Evolutionary conservation across 2,113 vertebrate species (phyloP).

Genomic region (Myotis brandtii): DNA sequence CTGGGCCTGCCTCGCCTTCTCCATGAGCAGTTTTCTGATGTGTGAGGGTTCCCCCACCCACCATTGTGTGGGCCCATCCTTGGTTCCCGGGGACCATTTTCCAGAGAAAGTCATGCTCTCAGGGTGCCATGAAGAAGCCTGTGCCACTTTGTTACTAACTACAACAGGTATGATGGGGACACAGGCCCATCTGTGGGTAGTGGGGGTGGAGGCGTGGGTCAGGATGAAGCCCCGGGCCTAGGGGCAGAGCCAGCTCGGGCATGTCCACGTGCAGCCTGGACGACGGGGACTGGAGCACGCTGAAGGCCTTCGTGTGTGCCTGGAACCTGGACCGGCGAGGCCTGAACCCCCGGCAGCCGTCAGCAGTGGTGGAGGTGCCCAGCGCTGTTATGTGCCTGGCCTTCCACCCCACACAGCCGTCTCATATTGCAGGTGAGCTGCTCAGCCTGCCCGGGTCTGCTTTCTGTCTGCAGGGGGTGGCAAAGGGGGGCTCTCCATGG

Average conservation of each 20-base stretch:
- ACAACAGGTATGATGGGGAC: neutral
- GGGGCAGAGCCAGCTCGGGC: neutral
- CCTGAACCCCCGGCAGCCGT: slow-evolving; percentile 87
- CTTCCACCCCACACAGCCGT: slow-evolving; percentile 92
- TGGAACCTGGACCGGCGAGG: slow-evolving; percentile 95
- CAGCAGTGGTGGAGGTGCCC: slow-evolving; percentile 89
- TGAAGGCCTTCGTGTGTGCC: slow-evolving; percentile 91
- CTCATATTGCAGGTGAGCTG: slow-evolving; percentile 90
- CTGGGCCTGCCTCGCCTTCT: neutral
- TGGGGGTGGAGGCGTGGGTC: neutral
- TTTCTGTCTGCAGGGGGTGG: too few species aligned
- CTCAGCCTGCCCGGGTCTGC: neutral
- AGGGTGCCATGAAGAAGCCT: neutral
- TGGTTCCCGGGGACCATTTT: neutral
- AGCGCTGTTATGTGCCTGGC: slow-evolving; percentile 90
- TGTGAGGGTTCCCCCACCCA: accelerated
- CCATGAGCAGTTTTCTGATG: neutral
- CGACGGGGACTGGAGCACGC: slow-evolving; percentile 92
- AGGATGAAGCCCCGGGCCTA: neutral
- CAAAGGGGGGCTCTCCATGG: neutral
- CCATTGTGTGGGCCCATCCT: neutral
- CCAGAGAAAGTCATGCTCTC: neutral
- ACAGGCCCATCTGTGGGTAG: too few species aligned
- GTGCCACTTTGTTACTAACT: neutral
- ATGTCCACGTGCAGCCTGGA: slow-evolving; percentile 85